phyloP scores from a whole-genome alignment of 2,888 invertebrate species.

The Horisme vitalbata region DNA sequence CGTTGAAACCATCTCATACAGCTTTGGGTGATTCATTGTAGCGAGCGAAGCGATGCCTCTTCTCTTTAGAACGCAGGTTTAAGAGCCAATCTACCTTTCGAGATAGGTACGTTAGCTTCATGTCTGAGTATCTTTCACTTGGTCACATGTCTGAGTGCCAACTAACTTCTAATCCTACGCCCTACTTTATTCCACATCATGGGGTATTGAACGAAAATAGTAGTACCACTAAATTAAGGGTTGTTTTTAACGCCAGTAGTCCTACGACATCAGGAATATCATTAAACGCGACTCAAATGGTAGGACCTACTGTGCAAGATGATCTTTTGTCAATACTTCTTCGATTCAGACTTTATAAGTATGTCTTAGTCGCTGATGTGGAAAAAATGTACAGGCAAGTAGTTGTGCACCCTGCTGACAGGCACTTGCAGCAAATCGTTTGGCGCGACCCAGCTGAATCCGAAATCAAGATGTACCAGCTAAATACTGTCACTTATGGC shows the following conservation, averaged over 20 bases:
- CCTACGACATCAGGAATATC: constrained; percentile 6
- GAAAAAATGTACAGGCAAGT: constrained; percentile 37
- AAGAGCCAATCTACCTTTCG: background rate
- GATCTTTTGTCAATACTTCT: constrained; percentile 35
- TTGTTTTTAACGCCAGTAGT: constrained; percentile 26
- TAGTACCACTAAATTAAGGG: constrained; percentile 25
- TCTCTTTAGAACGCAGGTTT: constrained; percentile 6
- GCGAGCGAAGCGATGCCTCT: constrained; percentile 27
- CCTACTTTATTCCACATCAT: constrained; percentile 19
- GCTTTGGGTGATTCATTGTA: constrained; percentile 32
- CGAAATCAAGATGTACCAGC: constrained; percentile 19
- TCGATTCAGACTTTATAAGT: constrained; percentile 29
- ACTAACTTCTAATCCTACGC: background rate
- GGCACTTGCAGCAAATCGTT: constrained; percentile 29
- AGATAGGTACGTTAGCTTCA: constrained; percentile 30
- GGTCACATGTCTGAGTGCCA: constrained; percentile 32
- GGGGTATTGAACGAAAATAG: constrained; percentile 24
- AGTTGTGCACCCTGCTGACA: constrained; percentile 23
- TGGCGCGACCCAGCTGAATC: constrained; percentile 31
- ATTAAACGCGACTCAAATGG: constrained; percentile 11
- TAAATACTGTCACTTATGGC: constrained; percentile 39
- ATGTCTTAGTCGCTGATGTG: constrained; percentile 28
- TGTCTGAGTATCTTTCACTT: constrained; percentile 31
- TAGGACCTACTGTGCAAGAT: constrained; percentile 4
- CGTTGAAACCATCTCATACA: constrained; percentile 25